Evolutionary conservation across 2,888 invertebrate genomes (phyloP).

Genomic region (Ochropacha duplaris): DNA sequence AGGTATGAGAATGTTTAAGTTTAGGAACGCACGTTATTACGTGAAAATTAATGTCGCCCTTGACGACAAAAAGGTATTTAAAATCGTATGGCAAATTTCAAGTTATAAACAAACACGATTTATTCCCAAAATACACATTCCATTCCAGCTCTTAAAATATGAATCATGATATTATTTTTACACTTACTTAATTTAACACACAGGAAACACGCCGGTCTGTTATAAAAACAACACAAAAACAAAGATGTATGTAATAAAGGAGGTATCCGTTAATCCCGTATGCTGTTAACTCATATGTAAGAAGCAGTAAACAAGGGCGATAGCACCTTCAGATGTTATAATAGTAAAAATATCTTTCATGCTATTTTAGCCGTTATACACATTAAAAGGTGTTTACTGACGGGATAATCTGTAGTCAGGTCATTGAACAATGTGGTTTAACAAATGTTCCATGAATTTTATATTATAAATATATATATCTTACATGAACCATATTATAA

Average conservation of each 20-base stretch:
- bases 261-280: constrained; percentile 8
- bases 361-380: neutral
- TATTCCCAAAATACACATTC: constrained; percentile 16
- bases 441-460: neutral
- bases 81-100: neutral
- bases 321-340: constrained; percentile 10
- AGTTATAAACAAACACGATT: neutral
- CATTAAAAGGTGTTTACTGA: neutral
- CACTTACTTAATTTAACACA: constrained; percentile 21
- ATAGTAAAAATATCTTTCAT: neutral
- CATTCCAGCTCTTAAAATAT: constrained; percentile 20
- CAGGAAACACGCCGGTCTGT: constrained; percentile 26
- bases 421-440: neutral
- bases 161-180: constrained; percentile 29
- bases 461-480: neutral
- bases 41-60: neutral
- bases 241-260: constrained; percentile 12
- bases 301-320: constrained; percentile 13
- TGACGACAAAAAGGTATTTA: neutral
- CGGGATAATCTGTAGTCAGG: neutral
- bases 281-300: constrained; percentile 7
- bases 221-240: constrained; percentile 16
- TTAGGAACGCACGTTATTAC: constrained; percentile 6
- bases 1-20: constrained; percentile 10
- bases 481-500: neutral